Conservation (phyloP, 2,888 invertebrate genomes). For the Synergus laeviventris region DNA sequence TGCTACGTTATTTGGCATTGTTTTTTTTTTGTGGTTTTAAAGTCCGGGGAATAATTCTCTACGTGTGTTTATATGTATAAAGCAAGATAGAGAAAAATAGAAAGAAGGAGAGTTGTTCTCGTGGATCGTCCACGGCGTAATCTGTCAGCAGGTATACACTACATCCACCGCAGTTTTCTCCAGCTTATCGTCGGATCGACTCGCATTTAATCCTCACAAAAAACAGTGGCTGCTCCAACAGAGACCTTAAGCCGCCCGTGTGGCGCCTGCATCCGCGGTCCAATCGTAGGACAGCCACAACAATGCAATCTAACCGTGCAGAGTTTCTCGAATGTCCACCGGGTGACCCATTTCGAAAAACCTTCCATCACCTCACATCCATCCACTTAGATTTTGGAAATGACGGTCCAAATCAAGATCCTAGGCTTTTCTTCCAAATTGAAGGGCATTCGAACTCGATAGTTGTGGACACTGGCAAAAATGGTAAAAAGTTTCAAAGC, state of each 20-base stretch:
- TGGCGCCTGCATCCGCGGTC: conserved; percentile 70
- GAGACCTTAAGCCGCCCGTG: conserved; percentile 69
- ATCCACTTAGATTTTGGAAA: background rate
- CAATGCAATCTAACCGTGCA: conserved; percentile 54
- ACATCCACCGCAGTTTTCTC: conserved; percentile 67
- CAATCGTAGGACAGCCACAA: conserved; percentile 59
- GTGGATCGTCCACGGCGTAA: conserved; percentile 62
- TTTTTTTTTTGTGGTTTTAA: background rate
- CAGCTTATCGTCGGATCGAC: conserved; percentile 72
- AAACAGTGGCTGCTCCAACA: conserved; percentile 64
- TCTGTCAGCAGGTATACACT: conserved; percentile 68
- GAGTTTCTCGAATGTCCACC: conserved; percentile 49
- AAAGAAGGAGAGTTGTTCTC: conserved; percentile 3
- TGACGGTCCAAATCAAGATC: background rate
- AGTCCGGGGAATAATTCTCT: background rate
- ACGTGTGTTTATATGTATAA: background rate
- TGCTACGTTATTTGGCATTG: background rate
- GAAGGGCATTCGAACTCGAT: background rate
- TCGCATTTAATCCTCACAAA: conserved; percentile 72
- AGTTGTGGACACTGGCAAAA: too few relatives aligned
- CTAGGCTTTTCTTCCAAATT: background rate
- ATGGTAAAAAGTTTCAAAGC: too few relatives aligned
- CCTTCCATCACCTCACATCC: background rate
- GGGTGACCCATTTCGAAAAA: conserved; percentile 53
- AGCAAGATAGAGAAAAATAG: conserved; percentile 37